A percentile compares a stretch with the other conserved stretches of the same genome.
phyloP scores from a whole-genome alignment of 2,797 vertebrate species.

The Meriones psammophilus region DNA sequence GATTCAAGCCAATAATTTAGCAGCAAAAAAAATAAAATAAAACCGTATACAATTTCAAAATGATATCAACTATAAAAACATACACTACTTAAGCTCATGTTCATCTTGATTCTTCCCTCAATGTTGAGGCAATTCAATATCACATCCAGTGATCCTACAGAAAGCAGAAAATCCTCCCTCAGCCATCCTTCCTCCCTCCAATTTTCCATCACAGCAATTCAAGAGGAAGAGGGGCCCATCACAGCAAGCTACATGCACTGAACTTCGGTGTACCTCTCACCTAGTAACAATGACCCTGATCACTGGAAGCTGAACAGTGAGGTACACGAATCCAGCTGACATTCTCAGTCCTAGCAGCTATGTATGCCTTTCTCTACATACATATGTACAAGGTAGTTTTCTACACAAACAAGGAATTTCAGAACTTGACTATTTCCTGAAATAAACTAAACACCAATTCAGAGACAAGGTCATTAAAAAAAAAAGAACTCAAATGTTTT shows the following conservation, averaged over 20 bases:
- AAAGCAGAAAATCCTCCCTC: slow-evolving; percentile 84
- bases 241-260: not conserved
- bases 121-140: slow-evolving; percentile 82
- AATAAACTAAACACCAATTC: slow-evolving; percentile 64
- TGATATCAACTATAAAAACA: slow-evolving; percentile 83
- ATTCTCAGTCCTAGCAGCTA: not conserved
- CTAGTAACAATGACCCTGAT: slow-evolving; percentile 34
- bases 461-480: slow-evolving; percentile 36
- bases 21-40: slow-evolving; percentile 7
- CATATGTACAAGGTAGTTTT: not conserved
- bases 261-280: slow-evolving; percentile 17
- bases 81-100: slow-evolving; percentile 84
- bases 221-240: slow-evolving; percentile 78
- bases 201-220: slow-evolving; percentile 58
- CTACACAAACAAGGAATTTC: slow-evolving; percentile 50
- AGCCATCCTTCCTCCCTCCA: slow-evolving; percentile 79
- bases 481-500: slow-evolving; percentile 16
- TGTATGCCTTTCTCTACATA: not conserved
- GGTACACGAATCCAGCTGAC: not conserved
- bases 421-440: slow-evolving; percentile 32
- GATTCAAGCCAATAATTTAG: slow-evolving; percentile 62
- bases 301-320: not conserved
- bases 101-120: slow-evolving; percentile 84
- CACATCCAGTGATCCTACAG: slow-evolving; percentile 81
- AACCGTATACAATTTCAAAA: slow-evolving; percentile 82